Percentiles rank a stretch among this genome's conserved stretches.
Evolutionary conservation across 1,140 invertebrate genomes (phyloP).

Genomic region (Drosophila hydei): DNA sequence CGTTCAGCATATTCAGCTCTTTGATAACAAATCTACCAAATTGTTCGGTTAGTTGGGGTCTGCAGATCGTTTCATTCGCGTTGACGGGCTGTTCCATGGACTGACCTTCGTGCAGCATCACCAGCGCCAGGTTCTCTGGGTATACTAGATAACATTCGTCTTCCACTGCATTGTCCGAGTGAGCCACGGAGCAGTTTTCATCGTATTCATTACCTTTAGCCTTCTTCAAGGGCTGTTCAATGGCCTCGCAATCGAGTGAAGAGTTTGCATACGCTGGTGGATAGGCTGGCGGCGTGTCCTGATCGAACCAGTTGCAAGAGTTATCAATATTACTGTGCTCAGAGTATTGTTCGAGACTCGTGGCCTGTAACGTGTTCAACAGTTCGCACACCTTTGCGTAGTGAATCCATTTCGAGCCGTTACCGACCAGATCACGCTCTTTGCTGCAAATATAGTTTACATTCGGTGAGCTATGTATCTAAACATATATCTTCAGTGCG

Average conservation of each 20-base stretch:
- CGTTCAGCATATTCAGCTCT: slow-evolving; percentile 39
- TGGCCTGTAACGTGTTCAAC: background rate
- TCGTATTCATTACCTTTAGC: background rate
- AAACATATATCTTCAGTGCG: fast-evolving
- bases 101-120: background rate
- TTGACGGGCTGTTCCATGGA: background rate
- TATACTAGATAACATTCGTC: slow-evolving; percentile 7
- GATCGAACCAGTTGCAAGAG: background rate
- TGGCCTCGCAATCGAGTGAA: background rate
- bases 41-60: slow-evolving; percentile 24
- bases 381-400: slow-evolving; percentile 31
- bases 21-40: slow-evolving; percentile 55
- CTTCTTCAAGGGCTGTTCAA: background rate
- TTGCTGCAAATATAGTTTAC: background rate
- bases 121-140: background rate
- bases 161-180: background rate
- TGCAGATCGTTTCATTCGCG: background rate
- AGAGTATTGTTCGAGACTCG: background rate
- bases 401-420: slow-evolving; percentile 39
- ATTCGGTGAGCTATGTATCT: background rate
- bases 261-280: background rate
- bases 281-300: background rate
- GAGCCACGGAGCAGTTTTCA: too few species aligned
- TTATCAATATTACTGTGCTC: slow-evolving; percentile 19
- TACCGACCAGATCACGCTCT: background rate